Evolutionary conservation across 2,113 vertebrate genomes (phyloP).

Genomic region (Epinephelus cyanopodus): DNA sequence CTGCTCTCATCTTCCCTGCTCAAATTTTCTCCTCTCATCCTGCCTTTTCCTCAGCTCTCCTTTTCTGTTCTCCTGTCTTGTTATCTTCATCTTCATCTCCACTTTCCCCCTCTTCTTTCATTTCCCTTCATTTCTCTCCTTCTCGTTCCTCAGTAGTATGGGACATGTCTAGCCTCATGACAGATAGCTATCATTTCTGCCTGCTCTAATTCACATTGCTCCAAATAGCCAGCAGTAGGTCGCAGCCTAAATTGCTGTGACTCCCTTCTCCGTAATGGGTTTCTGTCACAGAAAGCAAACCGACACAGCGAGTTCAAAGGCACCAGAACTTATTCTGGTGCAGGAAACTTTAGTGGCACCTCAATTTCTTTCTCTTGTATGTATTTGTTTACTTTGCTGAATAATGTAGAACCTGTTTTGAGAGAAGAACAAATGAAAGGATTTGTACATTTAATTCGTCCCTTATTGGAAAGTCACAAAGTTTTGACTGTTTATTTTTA

Average conservation of each 20-base stretch:
- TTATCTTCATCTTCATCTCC: background rate
- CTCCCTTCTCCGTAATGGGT: slow-evolving; percentile 13
- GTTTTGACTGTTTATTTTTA: background rate
- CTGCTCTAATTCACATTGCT: slow-evolving; percentile 41
- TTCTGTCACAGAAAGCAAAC: slow-evolving; percentile 33
- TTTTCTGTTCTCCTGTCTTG: background rate
- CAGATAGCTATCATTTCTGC: slow-evolving; percentile 25
- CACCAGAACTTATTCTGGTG: slow-evolving; percentile 7
- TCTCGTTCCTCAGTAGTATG: background rate
- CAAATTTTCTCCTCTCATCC: background rate
- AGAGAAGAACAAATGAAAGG: background rate
- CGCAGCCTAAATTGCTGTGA: slow-evolving; percentile 27
- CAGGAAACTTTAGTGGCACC: background rate
- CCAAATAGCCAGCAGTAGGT: slow-evolving; percentile 48
- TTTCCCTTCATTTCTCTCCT: background rate
- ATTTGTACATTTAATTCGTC: background rate
- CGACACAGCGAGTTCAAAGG: background rate
- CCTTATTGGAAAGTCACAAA: background rate
- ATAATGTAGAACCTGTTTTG: background rate
- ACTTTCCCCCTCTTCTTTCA: background rate
- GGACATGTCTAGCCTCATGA: slow-evolving; percentile 4
- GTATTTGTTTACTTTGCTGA: background rate
- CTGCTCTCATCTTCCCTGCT: background rate
- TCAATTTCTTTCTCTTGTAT: background rate
- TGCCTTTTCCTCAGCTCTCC: background rate